A percentile compares a stretch with the other conserved stretches of the same genome.
phyloP scores from a whole-genome alignment of 92 coral and sea anemone genomes.

The Palythoa caribaeorum region DNA sequence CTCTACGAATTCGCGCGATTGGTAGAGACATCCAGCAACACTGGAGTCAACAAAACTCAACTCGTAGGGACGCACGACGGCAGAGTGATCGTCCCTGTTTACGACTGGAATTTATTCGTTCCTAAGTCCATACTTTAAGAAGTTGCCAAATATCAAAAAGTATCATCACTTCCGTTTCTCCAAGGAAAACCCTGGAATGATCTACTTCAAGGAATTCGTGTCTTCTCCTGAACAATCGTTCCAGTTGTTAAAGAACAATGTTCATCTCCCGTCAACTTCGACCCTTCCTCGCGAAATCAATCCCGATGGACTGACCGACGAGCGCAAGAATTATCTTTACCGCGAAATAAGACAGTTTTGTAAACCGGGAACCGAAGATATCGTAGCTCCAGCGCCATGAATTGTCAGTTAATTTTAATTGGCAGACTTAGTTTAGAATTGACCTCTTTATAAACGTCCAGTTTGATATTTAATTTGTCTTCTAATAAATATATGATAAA shows the following conservation, averaged over 20 bases:
- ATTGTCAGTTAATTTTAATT: background rate
- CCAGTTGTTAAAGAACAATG: slow-evolving; percentile 36
- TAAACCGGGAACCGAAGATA: slow-evolving; percentile 25
- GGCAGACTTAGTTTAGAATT: background rate
- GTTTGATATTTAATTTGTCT: background rate
- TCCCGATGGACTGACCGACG: slow-evolving; percentile 34
- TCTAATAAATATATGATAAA: too few species aligned
- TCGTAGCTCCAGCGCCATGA: background rate
- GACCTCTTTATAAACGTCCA: background rate
- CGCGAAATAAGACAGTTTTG: slow-evolving; percentile 17
- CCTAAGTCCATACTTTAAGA: background rate
- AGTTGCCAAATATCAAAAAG: slow-evolving; percentile 7
- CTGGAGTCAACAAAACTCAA: background rate
- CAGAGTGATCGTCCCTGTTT: background rate
- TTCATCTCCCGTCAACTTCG: slow-evolving; percentile 22
- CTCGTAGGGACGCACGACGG: slow-evolving; percentile 11
- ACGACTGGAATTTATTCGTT: background rate
- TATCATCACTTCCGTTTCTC: slow-evolving; percentile 5
- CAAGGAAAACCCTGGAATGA: background rate
- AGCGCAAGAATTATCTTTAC: slow-evolving; percentile 41
- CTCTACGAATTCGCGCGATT: slow-evolving; percentile 2
- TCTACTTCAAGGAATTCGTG: background rate
- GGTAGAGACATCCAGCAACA: slow-evolving; percentile 4
- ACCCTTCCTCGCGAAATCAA: slow-evolving; percentile 33
- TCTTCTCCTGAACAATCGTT: slow-evolving; percentile 11